Evolutionary conservation across 2,888 invertebrate species (phyloP).

Genomic region (Halictus quadricinctus): DNA sequence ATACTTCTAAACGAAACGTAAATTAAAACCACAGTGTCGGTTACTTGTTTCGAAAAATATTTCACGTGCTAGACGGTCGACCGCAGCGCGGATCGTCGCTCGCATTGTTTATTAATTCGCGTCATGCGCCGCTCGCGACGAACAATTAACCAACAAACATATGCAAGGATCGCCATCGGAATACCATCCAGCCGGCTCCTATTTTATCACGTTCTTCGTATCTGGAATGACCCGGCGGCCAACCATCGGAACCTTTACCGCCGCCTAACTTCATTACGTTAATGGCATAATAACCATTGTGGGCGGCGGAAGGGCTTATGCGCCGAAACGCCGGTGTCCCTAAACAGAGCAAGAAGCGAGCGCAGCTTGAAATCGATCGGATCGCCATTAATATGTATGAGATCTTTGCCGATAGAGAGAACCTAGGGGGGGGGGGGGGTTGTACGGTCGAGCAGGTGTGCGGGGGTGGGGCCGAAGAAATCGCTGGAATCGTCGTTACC

Average conservation of each 20-base stretch:
- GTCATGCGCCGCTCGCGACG: not conserved
- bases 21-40: too few relatives aligned
- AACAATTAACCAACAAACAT: constrained; percentile 26
- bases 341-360: constrained; percentile 75
- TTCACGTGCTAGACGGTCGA: not conserved
- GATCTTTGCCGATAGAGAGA: constrained; percentile 71
- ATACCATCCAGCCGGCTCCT: not conserved
- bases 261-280: constrained; percentile 79
- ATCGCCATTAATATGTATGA: constrained; percentile 81
- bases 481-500: constrained; percentile 31
- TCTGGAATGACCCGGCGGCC: constrained; percentile 21
- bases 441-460: constrained; percentile 1
- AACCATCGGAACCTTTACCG: constrained; percentile 40
- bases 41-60: not conserved
- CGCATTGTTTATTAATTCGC: not conserved
- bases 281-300: constrained; percentile 82
- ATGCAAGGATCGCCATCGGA: constrained; percentile 18
- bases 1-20: too few relatives aligned
- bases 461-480: constrained; percentile 26
- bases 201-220: constrained; percentile 50
- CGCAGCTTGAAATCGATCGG: constrained; percentile 75
- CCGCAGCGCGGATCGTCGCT: not conserved
- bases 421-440: constrained; percentile 6
- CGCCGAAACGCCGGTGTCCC: constrained; percentile 74
- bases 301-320: constrained; percentile 75